Percentiles rank a stretch among this genome's conserved stretches.
phyloP scores from a whole-genome alignment of 2,797 vertebrate genomes.

The Peromyscus eremicus region DNA sequence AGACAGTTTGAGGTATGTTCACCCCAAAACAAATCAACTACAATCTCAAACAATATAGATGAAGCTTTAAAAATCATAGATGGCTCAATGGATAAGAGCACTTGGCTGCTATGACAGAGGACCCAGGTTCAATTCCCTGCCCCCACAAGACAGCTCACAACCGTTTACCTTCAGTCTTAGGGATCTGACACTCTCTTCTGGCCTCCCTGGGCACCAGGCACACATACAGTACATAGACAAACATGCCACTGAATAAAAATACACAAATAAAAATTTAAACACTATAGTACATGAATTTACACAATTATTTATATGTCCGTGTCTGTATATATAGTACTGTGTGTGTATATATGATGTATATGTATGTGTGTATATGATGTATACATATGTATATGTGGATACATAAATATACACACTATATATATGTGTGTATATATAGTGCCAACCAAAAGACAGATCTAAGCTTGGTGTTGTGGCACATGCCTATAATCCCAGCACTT shows the following conservation, averaged over 20 bases:
- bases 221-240: neutral
- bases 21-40: conserved; percentile 27
- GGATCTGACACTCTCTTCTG: neutral
- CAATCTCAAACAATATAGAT: neutral
- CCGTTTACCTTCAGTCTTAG: neutral
- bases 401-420: too few species aligned
- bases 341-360: neutral
- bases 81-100: neutral
- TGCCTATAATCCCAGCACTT: neutral
- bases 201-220: neutral
- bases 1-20: neutral
- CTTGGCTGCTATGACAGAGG: neutral
- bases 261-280: neutral
- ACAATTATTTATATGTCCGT: neutral
- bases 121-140: neutral
- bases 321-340: neutral
- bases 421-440: too few species aligned
- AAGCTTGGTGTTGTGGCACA: neutral
- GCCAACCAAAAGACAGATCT: neutral
- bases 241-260: neutral
- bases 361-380: neutral
- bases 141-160: neutral
- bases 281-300: neutral
- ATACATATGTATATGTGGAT: too few species aligned
- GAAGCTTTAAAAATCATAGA: conserved; percentile 22